phyloP scores from a whole-genome alignment of 2,113 vertebrate genomes.

The Actenoides lindsayi region DNA sequence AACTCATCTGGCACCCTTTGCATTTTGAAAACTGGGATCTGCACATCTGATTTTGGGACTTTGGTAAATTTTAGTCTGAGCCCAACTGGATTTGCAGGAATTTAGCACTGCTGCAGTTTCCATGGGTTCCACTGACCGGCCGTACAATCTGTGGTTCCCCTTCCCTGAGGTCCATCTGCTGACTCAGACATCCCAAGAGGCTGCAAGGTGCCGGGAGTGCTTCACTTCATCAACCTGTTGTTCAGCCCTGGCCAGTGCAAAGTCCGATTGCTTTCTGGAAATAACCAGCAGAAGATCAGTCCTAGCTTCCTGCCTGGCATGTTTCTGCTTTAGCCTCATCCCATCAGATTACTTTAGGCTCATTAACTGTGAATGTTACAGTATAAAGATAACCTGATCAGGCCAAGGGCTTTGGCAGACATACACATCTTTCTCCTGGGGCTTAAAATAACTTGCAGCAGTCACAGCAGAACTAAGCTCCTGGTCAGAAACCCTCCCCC shows the following conservation, averaged over 20 bases:
- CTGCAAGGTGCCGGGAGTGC: background rate
- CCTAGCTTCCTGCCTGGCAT: background rate
- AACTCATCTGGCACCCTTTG: background rate
- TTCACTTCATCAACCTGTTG: background rate
- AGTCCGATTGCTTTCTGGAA: background rate
- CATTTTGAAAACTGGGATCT: background rate
- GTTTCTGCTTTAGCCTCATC: background rate
- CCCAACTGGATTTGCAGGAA: background rate
- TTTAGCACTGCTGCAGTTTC: background rate
- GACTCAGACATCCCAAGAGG: background rate
- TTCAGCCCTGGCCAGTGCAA: background rate
- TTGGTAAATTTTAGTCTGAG: background rate
- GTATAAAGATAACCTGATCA: background rate
- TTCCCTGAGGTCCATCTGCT: background rate
- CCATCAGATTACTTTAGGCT: background rate
- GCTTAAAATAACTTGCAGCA: background rate
- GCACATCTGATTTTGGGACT: background rate
- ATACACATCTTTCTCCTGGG: background rate
- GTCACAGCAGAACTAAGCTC: background rate
- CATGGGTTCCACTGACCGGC: background rate
- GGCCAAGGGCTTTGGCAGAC: background rate
- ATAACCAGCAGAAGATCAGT: background rate
- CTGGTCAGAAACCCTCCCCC: background rate
- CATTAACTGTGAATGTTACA: background rate
- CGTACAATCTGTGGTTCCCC: accelerated